Evolutionary conservation across 2,797 vertebrate species (phyloP), one percentile per base, ranked within the genome.

Genomic region (Macroramphosus scolopax): DNA sequence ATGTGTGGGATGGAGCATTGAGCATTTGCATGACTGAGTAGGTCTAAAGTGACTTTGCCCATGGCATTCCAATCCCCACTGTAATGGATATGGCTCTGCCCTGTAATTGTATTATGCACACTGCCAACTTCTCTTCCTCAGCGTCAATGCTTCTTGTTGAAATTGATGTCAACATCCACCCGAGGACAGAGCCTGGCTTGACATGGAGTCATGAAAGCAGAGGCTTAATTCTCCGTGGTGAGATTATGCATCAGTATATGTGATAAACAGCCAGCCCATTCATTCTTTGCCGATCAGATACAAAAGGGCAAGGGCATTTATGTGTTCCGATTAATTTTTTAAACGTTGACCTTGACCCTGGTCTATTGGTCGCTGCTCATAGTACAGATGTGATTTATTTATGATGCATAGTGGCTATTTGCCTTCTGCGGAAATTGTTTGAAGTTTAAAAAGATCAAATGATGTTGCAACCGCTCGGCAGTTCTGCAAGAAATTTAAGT

Each of bases 91-190:
- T 28, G 13, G 43, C 33, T 53, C 22, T 43, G 49, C 18, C 6
- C 68, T 65, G n/a, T 67, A 73, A 73, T 41, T 56, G 33, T 29
- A 48, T 57, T 59, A 53, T 58, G 33, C 39, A 50, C 56, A 64
- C 39, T 3, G 5, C 48, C 35, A 55, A 33, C 54, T 30, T 54
- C 43, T 25, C 33, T 42, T 29, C 61, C 28, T 45, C 17, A 15
- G 20, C 44, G 51, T 64, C 26, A 20, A 32, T 15, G 24, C 22
- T 35, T 53, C 20, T 39, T 41, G 5, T 42, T 54, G 36, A 64
- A 64, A 56, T 40, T 11, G 39, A 75, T 55, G 54, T 60, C 33
- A 48, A 12, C 40, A 29, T 52, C 39, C 37, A 58, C 18, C 30
- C 0, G 12, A 61, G 38, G 44, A 53, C 36, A 48, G 11, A 33